These are phyloP conservation scores for Crocodylus rhombifer DNA, from an alignment of 2,797 vertebrate species.

Conservation along the genomic window DNA sequence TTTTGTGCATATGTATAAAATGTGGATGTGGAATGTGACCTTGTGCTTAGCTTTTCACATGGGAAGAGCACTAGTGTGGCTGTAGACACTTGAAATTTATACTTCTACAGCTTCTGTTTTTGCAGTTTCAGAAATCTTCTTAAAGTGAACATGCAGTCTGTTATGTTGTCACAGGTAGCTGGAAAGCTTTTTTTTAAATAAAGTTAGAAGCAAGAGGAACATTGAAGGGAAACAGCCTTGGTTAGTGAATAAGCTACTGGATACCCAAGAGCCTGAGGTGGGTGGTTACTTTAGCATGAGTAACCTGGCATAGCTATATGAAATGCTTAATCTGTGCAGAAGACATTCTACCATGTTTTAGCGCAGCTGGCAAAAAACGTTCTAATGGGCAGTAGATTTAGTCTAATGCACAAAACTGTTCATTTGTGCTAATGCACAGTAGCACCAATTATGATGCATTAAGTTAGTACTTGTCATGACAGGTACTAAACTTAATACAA, in stretches of 20 bases:
- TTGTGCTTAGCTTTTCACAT: too few relatives aligned
- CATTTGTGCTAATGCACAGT: too few relatives aligned
- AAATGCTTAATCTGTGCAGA: too few relatives aligned
- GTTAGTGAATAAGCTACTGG: neutral
- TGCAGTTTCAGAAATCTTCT: conserved; percentile 1
- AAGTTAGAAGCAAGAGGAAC: neutral
- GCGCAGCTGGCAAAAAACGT: too few relatives aligned
- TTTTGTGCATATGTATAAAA: neutral
- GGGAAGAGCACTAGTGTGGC: neutral
- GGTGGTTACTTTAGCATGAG: neutral
- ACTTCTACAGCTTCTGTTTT: neutral
- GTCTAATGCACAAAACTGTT: too few relatives aligned
- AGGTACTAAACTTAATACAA: too few relatives aligned
- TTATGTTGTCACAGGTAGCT: neutral
- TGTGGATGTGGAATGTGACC: neutral
- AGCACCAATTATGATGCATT: too few relatives aligned
- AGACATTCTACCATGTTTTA: too few relatives aligned
- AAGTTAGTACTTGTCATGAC: too few relatives aligned
- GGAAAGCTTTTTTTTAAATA: neutral
- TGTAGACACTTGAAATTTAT: neutral
- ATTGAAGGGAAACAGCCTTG: neutral
- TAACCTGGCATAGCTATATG: neutral
- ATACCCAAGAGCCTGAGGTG: neutral
- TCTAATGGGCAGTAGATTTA: too few relatives aligned
- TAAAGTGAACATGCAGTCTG: neutral